Percentiles rank a stretch among this genome's conserved stretches.
Evolutionary conservation across 2,113 vertebrate genomes (phyloP).

Genomic region (Alaudala cheleensis): DNA sequence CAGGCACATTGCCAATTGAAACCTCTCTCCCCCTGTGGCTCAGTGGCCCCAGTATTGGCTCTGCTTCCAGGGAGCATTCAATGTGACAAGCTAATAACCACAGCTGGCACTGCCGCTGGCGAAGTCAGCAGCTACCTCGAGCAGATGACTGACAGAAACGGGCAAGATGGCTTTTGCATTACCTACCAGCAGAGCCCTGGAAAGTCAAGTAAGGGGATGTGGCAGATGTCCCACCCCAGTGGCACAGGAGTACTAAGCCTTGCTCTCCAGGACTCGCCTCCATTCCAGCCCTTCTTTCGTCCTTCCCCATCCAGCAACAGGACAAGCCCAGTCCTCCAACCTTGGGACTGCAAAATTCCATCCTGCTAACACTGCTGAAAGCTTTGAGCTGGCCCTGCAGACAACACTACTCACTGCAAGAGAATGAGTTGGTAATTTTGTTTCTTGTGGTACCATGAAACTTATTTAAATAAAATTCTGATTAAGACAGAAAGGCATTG

Average conservation of each 20-base stretch:
- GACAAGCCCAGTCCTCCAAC: not conserved
- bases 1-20: not conserved
- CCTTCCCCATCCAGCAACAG: conserved; percentile 8
- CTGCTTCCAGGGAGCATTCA: not conserved
- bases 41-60: not conserved
- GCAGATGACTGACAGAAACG: not conserved
- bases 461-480: conserved; percentile 70
- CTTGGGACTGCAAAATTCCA: not conserved
- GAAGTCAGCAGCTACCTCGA: conserved; percentile 1
- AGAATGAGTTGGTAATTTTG: conserved; percentile 44
- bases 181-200: conserved; percentile 27
- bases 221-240: conserved; percentile 49
- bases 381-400: conserved; percentile 8
- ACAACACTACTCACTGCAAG: not conserved
- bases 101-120: conserved; percentile 48
- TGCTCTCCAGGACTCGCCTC: conserved; percentile 7
- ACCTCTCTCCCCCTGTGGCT: not conserved
- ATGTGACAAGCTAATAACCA: conserved; percentile 15
- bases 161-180: not conserved
- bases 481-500: conserved; percentile 39
- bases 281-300: conserved; percentile 37
- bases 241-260: not conserved
- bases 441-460: conserved; percentile 38
- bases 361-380: not conserved
- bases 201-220: not conserved